phyloP scores from a whole-genome alignment of 2,888 invertebrate genomes.

The Dasysyrphus tricinctus region DNA sequence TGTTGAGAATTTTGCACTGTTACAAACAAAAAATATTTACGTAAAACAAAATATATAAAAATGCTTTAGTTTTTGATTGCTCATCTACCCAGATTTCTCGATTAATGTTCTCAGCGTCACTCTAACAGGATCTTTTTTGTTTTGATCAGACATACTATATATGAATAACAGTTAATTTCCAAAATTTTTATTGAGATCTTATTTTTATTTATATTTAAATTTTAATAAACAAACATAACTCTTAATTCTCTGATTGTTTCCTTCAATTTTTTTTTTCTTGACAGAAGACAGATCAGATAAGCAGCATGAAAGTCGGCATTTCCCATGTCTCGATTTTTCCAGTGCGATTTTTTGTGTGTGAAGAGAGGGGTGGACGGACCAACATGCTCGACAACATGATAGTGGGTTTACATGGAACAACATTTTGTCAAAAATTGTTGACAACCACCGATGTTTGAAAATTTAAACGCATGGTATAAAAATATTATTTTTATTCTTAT shows the following conservation, averaged over 20 bases:
- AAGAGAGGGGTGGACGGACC: too few species aligned
- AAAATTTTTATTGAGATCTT: not conserved
- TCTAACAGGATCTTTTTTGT: slow-evolving; percentile 78
- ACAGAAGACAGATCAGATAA: too few species aligned
- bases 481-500: too few species aligned
- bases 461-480: too few species aligned
- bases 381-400: too few species aligned
- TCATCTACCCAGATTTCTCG: slow-evolving; percentile 79
- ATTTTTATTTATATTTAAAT: not conserved
- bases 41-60: not conserved
- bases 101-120: slow-evolving; percentile 78
- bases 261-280: not conserved
- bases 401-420: too few species aligned
- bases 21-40: slow-evolving; percentile 14
- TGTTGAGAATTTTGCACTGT: slow-evolving; percentile 79
- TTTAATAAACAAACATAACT: not conserved
- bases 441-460: too few species aligned
- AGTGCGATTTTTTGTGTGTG: too few species aligned
- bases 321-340: too few species aligned
- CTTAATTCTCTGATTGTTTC: not conserved
- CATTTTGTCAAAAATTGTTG: too few species aligned
- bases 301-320: too few species aligned
- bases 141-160: slow-evolving; percentile 68
- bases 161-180: slow-evolving; percentile 56
- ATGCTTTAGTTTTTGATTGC: not conserved